Conservation (phyloP, 2,888 invertebrate species). For the Argyresthia albistria region DNA sequence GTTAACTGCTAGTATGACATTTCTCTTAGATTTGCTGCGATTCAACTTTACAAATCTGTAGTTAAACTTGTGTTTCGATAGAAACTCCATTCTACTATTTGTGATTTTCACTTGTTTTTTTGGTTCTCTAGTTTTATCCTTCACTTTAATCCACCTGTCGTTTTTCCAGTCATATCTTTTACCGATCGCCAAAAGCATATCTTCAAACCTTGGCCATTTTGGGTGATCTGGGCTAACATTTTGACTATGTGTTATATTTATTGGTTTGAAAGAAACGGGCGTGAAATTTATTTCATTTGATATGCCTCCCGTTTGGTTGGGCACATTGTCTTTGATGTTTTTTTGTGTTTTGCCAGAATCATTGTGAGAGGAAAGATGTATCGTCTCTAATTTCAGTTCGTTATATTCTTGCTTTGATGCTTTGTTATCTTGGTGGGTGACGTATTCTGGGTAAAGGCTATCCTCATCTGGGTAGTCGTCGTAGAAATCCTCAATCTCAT, state of each 20-base stretch:
- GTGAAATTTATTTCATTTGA: not conserved
- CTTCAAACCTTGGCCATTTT: conserved; percentile 57
- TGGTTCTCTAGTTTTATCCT: conserved; percentile 30
- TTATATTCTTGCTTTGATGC: not conserved
- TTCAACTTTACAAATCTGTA: conserved; percentile 57
- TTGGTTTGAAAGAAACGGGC: not conserved
- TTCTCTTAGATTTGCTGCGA: conserved; percentile 54
- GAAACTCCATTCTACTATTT: conserved; percentile 24
- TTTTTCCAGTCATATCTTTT: conserved; percentile 63
- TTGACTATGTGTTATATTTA: not conserved
- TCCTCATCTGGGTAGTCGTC: conserved; percentile 30
- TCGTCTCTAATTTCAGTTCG: not conserved
- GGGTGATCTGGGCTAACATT: not conserved
- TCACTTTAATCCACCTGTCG: conserved; percentile 61
- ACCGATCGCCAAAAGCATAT: conserved; percentile 48
- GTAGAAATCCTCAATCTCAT: conserved; percentile 48
- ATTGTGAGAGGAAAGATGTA: not conserved
- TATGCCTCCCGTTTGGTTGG: not conserved
- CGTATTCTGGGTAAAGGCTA: not conserved
- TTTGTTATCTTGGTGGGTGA: not conserved
- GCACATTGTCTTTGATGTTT: not conserved
- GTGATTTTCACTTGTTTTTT: conserved; percentile 8
- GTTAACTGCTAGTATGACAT: conserved; percentile 57
- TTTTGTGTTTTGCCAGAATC: not conserved
- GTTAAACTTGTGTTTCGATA: conserved; percentile 53